A percentile compares a stretch with the other conserved stretches of the same genome.
These are phyloP conservation scores for Hypsopygia costalis DNA, from an alignment of 2,888 invertebrate genomes.

Conservation along the genomic window DNA sequence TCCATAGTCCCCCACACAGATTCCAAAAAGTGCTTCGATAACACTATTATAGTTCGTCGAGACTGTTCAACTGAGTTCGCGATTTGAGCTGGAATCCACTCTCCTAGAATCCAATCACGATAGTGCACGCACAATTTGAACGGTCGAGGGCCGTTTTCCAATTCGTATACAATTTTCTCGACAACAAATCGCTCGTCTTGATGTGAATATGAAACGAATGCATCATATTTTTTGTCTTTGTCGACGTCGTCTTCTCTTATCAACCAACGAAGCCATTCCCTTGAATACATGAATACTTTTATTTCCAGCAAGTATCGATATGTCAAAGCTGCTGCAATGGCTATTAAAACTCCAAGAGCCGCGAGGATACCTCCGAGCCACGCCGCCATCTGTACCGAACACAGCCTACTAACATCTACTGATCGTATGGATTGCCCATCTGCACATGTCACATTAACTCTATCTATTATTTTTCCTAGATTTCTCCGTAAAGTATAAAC, in stretches of 20 bases:
- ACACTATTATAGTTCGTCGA: constrained; percentile 44
- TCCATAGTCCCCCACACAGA: constrained; percentile 84
- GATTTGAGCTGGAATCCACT: constrained; percentile 86
- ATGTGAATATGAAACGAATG: constrained; percentile 90
- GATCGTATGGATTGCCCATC: constrained; percentile 11
- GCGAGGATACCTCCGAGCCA: constrained; percentile 18
- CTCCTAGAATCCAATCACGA: constrained; percentile 88
- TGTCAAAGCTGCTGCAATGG: constrained; percentile 9
- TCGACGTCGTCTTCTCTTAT: constrained; percentile 21
- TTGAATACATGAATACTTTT: constrained; percentile 21
- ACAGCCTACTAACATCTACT: constrained; percentile 23
- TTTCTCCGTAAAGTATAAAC: constrained; percentile 10
- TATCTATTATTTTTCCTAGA: constrained; percentile 19
- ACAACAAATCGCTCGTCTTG: constrained; percentile 86
- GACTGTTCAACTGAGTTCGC: constrained; percentile 85
- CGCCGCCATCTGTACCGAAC: constrained; percentile 21
- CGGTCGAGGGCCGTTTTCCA: constrained; percentile 74
- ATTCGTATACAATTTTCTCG: constrained; percentile 82
- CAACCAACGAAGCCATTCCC: constrained; percentile 18
- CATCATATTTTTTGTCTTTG: constrained; percentile 81
- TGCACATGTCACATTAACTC: constrained; percentile 16
- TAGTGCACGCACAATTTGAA: constrained; percentile 84
- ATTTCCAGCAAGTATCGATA: constrained; percentile 25
- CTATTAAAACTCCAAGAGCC: constrained; percentile 8
- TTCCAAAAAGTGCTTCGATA: constrained; percentile 28